phyloP scores from a whole-genome alignment of 2,797 vertebrate genomes.

The Oreortyx pictus region DNA sequence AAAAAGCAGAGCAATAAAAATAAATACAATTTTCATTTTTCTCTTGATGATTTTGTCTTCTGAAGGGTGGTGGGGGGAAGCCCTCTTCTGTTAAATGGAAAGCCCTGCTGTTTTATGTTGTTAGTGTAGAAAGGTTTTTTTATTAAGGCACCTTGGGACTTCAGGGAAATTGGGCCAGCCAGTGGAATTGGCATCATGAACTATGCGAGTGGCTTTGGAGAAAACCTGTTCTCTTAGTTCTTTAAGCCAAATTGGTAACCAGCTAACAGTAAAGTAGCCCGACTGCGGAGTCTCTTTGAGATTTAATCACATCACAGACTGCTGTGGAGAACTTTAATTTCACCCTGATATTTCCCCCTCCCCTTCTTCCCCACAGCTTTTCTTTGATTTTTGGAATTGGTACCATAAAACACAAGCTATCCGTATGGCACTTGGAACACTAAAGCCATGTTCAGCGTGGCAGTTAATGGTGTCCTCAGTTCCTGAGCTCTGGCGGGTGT shows the following conservation, averaged over 20 bases:
- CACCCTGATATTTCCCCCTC: constrained; percentile 20
- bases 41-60: constrained; percentile 67
- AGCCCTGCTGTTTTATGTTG: constrained; percentile 74
- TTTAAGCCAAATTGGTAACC: constrained; percentile 74
- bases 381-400: constrained; percentile 1
- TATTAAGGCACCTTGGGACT: constrained; percentile 71
- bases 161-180: constrained; percentile 69
- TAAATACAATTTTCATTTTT: constrained; percentile 74
- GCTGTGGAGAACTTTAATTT: constrained; percentile 56
- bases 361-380: background rate
- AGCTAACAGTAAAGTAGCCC: constrained; percentile 62
- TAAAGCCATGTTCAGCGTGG: background rate
- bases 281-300: constrained; percentile 57
- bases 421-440: background rate
- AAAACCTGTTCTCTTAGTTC: constrained; percentile 77
- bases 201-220: constrained; percentile 71
- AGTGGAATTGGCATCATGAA: constrained; percentile 67
- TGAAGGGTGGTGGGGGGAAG: background rate
- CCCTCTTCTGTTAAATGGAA: constrained; percentile 59
- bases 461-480: background rate
- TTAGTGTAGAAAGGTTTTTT: constrained; percentile 47
- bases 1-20: constrained; percentile 67
- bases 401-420: background rate
- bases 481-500: background rate
- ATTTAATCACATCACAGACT: constrained; percentile 64